These are phyloP conservation scores for Solenopsis invicta DNA, from an alignment of 1,140 invertebrate genomes.

Conservation along the genomic window DNA sequence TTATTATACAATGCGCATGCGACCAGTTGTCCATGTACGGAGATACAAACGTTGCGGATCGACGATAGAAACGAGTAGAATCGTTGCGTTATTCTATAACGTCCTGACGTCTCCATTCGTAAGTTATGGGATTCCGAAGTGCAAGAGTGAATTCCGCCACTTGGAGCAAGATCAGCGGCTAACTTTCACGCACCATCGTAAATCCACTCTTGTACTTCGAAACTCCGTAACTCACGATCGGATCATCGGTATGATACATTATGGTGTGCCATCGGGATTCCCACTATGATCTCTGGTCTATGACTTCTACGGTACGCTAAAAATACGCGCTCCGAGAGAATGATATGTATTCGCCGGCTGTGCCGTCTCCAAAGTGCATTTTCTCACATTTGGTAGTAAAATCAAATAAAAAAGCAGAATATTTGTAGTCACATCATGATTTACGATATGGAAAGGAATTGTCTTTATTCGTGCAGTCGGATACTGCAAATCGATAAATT, in stretches of 20 bases:
- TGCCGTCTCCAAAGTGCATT: slow-evolving; percentile 66
- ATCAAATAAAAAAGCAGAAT: slow-evolving; percentile 66
- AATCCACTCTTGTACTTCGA: slow-evolving; percentile 75
- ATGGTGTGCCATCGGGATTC: slow-evolving; percentile 71
- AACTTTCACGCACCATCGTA: slow-evolving; percentile 77
- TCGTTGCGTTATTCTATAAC: slow-evolving; percentile 72
- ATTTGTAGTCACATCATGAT: slow-evolving; percentile 48
- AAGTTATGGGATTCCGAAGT: slow-evolving; percentile 75
- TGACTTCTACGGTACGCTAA: slow-evolving; percentile 37
- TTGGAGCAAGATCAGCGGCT: slow-evolving; percentile 76
- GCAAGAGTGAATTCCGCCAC: slow-evolving; percentile 76
- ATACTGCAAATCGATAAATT: neutral
- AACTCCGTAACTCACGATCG: slow-evolving; percentile 77
- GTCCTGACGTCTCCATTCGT: slow-evolving; percentile 62
- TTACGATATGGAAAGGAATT: slow-evolving; percentile 16
- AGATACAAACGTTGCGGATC: slow-evolving; percentile 19
- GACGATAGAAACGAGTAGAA: slow-evolving; percentile 51
- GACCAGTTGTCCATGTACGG: neutral
- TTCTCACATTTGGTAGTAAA: slow-evolving; percentile 75
- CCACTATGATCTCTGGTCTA: slow-evolving; percentile 54
- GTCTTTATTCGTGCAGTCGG: neutral
- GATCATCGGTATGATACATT: slow-evolving; percentile 77
- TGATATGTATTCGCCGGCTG: slow-evolving; percentile 62
- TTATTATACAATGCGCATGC: neutral
- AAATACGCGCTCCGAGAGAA: slow-evolving; percentile 65